Evolutionary conservation across 2,888 invertebrate genomes (phyloP), one percentile per base, ranked within the genome.

Genomic region (Caenorhabditis panamensis): DNA sequence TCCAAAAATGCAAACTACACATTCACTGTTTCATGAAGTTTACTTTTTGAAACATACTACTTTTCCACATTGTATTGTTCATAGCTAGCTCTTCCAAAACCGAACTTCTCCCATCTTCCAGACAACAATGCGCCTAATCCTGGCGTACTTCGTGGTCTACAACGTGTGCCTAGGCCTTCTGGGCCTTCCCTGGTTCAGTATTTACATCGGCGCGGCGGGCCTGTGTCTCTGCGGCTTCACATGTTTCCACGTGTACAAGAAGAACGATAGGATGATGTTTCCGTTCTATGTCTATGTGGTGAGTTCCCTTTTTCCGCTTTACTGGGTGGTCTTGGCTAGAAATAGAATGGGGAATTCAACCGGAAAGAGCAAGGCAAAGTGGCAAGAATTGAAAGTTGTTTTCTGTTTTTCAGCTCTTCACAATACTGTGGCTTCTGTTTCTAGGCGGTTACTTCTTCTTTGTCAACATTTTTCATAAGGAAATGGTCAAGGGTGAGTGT

Each of bases 361-460:
- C 8, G 26, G 22, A 18, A 18, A 6, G 26, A 53, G 8, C 3
- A 18, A 2, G 11, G 20, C 13, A 3, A 13, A 41, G 13, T 6
- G 8, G 16, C 2, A 41, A 16, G 13, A 41, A 41, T 16, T 6
- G 41, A 16, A 16, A 16, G 41, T 6, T 24, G 18, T 37, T 49
- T 28, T 22, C 6, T 6, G 37, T 18, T 53, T 80, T 84, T n/a
- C 79, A 84, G 84, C 53, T 81, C 13, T 78, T 78, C 61, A 78
- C 84, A 56, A 83, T 84, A 61, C 71, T 84, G 54, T 78, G 82
- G n/a, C 54, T 84, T 4, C 75, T 84, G 6, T 83, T 77, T 72
- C 67, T 84, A 5, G 84, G 84, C n/a, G 82, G 82, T n/a, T 84
- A 84, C 64, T 81, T 82, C 62, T 84, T 84, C 59, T 83, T 84